Evolutionary conservation across 2,797 vertebrate species (phyloP).

Genomic region (Pogonophryne albipinna): DNA sequence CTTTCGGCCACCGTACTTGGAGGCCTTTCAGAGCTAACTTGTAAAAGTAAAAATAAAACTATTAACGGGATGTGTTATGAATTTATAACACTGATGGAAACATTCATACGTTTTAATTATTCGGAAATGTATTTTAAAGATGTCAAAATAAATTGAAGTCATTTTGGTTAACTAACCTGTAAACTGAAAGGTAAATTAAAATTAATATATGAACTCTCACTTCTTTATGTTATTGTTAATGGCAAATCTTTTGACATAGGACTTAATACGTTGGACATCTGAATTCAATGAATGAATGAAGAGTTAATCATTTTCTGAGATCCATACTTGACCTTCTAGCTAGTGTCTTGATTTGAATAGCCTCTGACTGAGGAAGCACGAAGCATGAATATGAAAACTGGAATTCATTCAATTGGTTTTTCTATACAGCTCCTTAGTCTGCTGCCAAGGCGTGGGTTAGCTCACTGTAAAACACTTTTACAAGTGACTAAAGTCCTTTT

Average conservation of each 20-base stretch:
- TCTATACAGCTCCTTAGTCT: neutral
- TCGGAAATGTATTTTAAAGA: no score
- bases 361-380: neutral
- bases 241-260: neutral
- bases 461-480: slow-evolving; percentile 28
- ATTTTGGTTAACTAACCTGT: neutral
- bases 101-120: no score
- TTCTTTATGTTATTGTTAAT: neutral
- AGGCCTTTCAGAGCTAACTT: no score
- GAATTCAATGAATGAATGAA: neutral
- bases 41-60: no score
- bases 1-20: no score
- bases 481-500: slow-evolving; percentile 15
- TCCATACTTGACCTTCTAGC: neutral
- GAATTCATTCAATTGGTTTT: neutral
- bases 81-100: no score
- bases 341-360: neutral
- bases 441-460: slow-evolving; percentile 21
- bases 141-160: neutral
- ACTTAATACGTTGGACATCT: neutral
- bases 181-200: no score
- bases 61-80: no score
- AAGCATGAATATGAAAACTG: slow-evolving; percentile 1
- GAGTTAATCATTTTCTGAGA: neutral
- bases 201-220: no score